These are phyloP conservation scores for Himalopsyche tibetana DNA, from an alignment of 2,888 invertebrate species.

Conservation along the genomic window DNA sequence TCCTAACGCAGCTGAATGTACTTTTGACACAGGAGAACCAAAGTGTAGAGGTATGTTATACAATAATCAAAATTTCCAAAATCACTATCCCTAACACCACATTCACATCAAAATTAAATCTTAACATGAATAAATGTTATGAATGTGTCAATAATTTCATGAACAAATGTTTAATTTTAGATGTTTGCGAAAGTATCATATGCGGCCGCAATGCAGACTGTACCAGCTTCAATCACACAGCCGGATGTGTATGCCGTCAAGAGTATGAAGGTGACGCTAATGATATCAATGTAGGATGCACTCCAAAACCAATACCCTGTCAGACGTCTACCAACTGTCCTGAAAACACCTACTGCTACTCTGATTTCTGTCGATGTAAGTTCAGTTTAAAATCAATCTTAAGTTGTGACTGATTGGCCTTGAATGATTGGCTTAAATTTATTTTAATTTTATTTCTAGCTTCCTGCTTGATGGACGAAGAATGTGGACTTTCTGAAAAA, in stretches of 20 bases:
- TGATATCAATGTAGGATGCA: constrained; percentile 83
- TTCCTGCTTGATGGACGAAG: constrained; percentile 86
- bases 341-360: constrained; percentile 88
- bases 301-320: constrained; percentile 85
- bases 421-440: constrained; percentile 17
- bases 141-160: constrained; percentile 34
- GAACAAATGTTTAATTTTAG: constrained; percentile 70
- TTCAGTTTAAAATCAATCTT: constrained; percentile 67
- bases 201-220: constrained; percentile 93
- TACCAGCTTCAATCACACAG: constrained; percentile 84
- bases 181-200: constrained; percentile 85
- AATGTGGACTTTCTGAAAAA: constrained; percentile 87
- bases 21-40: constrained; percentile 82
- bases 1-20: constrained; percentile 87
- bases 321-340: constrained; percentile 84
- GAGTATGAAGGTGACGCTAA: constrained; percentile 88
- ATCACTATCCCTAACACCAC: no score
- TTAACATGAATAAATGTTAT: neutral
- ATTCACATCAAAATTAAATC: constrained; percentile 32
- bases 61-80: neutral
- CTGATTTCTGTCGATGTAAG: constrained; percentile 88
- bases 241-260: constrained; percentile 85
- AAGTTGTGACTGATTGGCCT: neutral
- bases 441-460: constrained; percentile 73
- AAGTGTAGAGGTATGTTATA: constrained; percentile 83